Base-by-base conservation (phyloP, 2,888 invertebrate genomes). In the Trichopria drosophilae region DNA sequence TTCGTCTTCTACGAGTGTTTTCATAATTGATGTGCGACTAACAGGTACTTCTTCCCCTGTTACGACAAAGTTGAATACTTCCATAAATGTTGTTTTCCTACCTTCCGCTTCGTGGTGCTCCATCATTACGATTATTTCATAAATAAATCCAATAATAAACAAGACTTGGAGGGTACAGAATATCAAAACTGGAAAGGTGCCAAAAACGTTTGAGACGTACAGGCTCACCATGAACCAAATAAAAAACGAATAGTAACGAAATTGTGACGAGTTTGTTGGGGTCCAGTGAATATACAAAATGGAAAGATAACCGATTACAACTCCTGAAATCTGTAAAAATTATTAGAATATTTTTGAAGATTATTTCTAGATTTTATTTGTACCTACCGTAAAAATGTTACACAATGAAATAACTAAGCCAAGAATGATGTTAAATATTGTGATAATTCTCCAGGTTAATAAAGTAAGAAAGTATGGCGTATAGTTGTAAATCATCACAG, bases 181-280 rank as follows among this genome's bases (percentile, higher is more conserved):
- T 13, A 86, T 81, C 36, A 88, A 83, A n/a, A 90, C 84, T 74
- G 90, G 85, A 29, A 89, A 81, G 1, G 85, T 81, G 1, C 90
- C 90, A 2, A 89, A 81, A 26, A 87, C 79, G 61, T 88, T 86
- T 35, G 91, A 86, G 9, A 88, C 64, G 68, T 86, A 90, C 59
- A 90, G 83, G 15, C 88, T 84, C 23, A 90, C 75, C 4, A 88
- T 78, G 10, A 90, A 76, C 93, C 93, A 94, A 16, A 89, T 74
- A 1, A 82, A 75, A 58, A 85, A 84, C 0, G 93, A 86, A 7
- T 84, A 82, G 40, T 84, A 80, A 29, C 86, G 82, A 67, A 90
- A 87, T 45, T 81, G 76, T 5, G 77, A 76, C 13, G 84, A 83
- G 53, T 86, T 84, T 54, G 84, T 79, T 1, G 86, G 85, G 24